A percentile compares a stretch with the other conserved stretches of the same genome.
These are phyloP conservation scores for Drosophila nigritarsus DNA, from an alignment of 2,888 invertebrate species.

Conservation along the genomic window DNA sequence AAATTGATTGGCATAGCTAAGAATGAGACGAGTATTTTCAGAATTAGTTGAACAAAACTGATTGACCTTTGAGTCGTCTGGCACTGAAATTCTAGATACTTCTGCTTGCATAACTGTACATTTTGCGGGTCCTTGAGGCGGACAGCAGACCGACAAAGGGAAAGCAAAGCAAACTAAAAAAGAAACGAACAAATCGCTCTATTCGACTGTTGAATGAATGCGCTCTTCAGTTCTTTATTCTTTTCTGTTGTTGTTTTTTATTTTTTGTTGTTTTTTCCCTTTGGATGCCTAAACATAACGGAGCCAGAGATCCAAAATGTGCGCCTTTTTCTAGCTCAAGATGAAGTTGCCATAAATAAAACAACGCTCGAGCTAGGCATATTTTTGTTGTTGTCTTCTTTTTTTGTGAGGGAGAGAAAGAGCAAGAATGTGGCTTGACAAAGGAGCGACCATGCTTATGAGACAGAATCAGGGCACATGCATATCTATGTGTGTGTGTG, in stretches of 20 bases:
- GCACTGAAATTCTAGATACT: slow-evolving; percentile 16
- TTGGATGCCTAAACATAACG: slow-evolving; percentile 44
- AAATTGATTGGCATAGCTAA: not conserved
- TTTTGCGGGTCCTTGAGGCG: slow-evolving; percentile 42
- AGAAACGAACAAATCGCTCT: slow-evolving; percentile 18
- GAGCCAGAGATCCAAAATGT: slow-evolving; percentile 44
- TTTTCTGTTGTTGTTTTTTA: not conserved
- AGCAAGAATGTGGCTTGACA: slow-evolving; percentile 19
- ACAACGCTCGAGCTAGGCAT: slow-evolving; percentile 36
- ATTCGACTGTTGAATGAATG: slow-evolving; percentile 42
- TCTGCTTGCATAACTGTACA: slow-evolving; percentile 51
- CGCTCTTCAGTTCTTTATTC: slow-evolving; percentile 10
- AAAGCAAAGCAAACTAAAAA: slow-evolving; percentile 3
- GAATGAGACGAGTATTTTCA: not conserved
- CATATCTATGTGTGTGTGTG: slow-evolving; percentile 6
- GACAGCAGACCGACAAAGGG: slow-evolving; percentile 20
- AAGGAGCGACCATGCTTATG: slow-evolving; percentile 33
- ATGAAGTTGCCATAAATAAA: slow-evolving; percentile 64
- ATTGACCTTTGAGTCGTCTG: slow-evolving; percentile 14
- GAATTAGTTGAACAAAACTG: not conserved
- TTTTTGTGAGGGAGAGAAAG: not conserved
- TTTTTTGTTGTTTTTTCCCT: not conserved
- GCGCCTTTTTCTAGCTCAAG: slow-evolving; percentile 28
- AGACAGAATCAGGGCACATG: slow-evolving; percentile 35
- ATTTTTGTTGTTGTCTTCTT: not conserved